Evolutionary conservation across 1,140 invertebrate genomes (phyloP).

Genomic region (Marisa cornuarietis): DNA sequence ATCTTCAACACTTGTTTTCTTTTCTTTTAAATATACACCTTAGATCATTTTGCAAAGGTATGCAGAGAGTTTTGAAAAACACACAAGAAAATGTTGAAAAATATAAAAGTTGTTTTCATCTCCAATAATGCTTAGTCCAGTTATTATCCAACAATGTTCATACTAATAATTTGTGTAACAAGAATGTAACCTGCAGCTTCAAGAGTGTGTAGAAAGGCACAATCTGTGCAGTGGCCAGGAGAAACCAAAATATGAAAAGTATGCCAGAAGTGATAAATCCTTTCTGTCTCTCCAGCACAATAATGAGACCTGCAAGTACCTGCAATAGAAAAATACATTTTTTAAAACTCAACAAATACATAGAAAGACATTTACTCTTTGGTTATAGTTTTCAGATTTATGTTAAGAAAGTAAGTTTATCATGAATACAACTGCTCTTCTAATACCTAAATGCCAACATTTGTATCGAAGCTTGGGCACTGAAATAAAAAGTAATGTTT

Average conservation of each 20-base stretch:
- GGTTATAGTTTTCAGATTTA: neutral
- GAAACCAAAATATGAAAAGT: constrained; percentile 88
- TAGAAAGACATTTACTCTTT: neutral
- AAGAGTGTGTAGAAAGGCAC: constrained; percentile 64
- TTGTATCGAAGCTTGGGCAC: too few species aligned
- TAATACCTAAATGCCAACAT: too few species aligned
- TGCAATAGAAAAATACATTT: constrained; percentile 30
- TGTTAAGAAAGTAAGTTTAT: neutral
- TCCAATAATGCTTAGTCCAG: neutral
- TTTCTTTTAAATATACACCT: too few species aligned
- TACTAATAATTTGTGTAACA: neutral
- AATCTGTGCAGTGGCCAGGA: constrained; percentile 76
- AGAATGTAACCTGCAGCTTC: constrained; percentile 36
- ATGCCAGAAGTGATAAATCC: constrained; percentile 80
- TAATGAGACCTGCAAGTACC: constrained; percentile 37
- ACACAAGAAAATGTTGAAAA: neutral
- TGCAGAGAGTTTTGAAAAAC: neutral
- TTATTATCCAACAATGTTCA: neutral
- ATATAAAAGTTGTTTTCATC: neutral
- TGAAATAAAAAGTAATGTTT: too few species aligned
- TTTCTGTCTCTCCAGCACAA: constrained; percentile 42
- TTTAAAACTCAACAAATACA: neutral
- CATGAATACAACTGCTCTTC: too few species aligned
- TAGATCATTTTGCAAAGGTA: too few species aligned
- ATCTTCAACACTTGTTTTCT: neutral